Percentiles rank a stretch among this genome's conserved stretches.
phyloP scores from a whole-genome alignment of 2,113 vertebrate genomes.

The Bostrychus sinensis region DNA sequence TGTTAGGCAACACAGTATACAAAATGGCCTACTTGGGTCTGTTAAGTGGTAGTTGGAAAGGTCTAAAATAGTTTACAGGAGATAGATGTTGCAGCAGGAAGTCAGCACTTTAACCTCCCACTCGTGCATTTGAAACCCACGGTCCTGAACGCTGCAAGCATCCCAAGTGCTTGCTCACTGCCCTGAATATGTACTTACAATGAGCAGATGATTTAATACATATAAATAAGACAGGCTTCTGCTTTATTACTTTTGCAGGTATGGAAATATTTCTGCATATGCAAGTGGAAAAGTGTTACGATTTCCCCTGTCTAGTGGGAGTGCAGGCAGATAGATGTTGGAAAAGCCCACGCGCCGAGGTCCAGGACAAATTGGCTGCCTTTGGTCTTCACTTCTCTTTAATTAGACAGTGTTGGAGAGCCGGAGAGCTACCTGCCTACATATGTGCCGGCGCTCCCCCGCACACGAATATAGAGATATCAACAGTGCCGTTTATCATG shows the following conservation, averaged over 20 bases:
- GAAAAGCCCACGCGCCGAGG: constrained; percentile 41
- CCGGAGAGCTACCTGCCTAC: constrained; percentile 31
- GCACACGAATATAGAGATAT: constrained; percentile 29
- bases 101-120: constrained; percentile 23
- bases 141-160: not conserved
- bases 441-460: constrained; percentile 21
- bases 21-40: constrained; percentile 2
- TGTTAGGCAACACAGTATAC: constrained; percentile 8
- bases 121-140: constrained; percentile 11
- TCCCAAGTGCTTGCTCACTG: not conserved
- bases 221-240: constrained; percentile 6
- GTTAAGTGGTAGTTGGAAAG: constrained; percentile 4
- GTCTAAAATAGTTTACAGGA: not conserved
- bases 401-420: constrained; percentile 47
- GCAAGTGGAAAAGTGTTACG: constrained; percentile 23
- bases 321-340: constrained; percentile 31
- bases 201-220: constrained; percentile 8
- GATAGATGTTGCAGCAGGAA: constrained; percentile 9
- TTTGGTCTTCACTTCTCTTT: constrained; percentile 53
- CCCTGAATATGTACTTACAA: not conserved
- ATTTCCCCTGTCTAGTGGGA: constrained; percentile 2
- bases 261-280: constrained; percentile 31
- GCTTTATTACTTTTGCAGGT: constrained; percentile 19
- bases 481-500: constrained; percentile 58
- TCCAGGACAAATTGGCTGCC: constrained; percentile 55